Conservation (phyloP, 2,797 vertebrate genomes). For the Takifugu ocellatus region DNA sequence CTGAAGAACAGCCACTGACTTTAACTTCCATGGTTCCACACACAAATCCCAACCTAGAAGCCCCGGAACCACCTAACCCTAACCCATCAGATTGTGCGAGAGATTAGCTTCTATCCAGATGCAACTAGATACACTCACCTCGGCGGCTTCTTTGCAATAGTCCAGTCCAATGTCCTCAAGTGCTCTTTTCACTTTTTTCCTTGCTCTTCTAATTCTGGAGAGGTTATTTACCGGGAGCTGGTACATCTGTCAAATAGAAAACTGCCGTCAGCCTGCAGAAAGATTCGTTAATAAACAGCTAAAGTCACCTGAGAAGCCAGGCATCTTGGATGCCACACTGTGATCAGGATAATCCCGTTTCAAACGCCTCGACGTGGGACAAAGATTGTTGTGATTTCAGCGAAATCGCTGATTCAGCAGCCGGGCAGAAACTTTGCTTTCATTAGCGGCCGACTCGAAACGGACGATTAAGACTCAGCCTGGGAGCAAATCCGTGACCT, state of each 20-base stretch:
- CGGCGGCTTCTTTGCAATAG: conserved; percentile 93
- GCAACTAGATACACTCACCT: conserved; percentile 78
- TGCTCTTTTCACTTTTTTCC: conserved; percentile 95
- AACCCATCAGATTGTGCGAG: no score
- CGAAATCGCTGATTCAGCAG: not conserved
- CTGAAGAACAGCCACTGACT: no score
- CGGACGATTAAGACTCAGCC: not conserved
- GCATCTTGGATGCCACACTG: not conserved
- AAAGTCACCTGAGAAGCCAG: not conserved
- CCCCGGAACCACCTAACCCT: not conserved
- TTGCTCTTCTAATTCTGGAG: conserved; percentile 94
- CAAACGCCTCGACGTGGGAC: not conserved
- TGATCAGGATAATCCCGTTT: not conserved
- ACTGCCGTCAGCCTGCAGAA: not conserved
- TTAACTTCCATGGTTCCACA: not conserved
- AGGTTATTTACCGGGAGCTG: conserved; percentile 99
- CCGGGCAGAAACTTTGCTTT: not conserved
- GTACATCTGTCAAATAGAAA: conserved; percentile 85
- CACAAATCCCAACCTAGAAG: not conserved
- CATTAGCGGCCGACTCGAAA: no score
- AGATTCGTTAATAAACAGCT: not conserved
- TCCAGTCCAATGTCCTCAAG: conserved; percentile 97
- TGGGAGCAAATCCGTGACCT: no score
- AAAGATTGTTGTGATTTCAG: not conserved
- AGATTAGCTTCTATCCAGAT: not conserved